Evolutionary conservation across 2,797 vertebrate genomes (phyloP), one percentile per base, ranked within the genome.

Genomic region (Tiaroga cobitis): DNA sequence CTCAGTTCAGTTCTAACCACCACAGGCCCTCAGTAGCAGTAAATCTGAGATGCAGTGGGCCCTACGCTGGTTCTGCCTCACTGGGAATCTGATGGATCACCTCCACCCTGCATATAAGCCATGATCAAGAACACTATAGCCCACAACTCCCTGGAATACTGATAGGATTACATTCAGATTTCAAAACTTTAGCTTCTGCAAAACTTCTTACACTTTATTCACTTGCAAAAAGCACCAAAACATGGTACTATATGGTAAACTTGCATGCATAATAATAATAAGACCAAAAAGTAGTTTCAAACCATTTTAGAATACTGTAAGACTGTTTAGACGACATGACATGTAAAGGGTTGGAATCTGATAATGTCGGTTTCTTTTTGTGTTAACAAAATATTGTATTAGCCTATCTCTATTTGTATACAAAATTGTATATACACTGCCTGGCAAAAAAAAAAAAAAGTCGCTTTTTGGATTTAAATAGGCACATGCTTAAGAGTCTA

Each of bases 71-170:
- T 74, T 82, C 54, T 74, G 56, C 70, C 81, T 63, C 81, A 82
- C 81, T 26, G 56, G 56, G 41, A 61, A 82, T 39, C 70, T 83
- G 70, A 83, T 75, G 56, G 70, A 83, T 83, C 70, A n/a, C 49
- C 19, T n/a, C 21, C 51, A 73, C 16, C 51, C 37, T 72, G 68
- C 68, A 73, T 61, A 82, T 43, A 82, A 82, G 54, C 51, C 26
- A 82, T 43, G 68, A 73, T 61, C 18, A 29, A 43, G 39, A 73
- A 61, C 37, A 5, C 49, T 18, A 46, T 46, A 3, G n/a, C 39
- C 19, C 51, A 61, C 39, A 19, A 26, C 26, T 49, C 26, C 21
- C 56, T 32, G 29, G 70, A 83, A 83, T 74, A 75, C 70, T 18
- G 56, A 82, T 74, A 43, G 37, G 51, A 82, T 63, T 39, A 16